Evolutionary conservation across 92 coral and sea anemone species (phyloP).

Genomic region (Porites cylindrica): DNA sequence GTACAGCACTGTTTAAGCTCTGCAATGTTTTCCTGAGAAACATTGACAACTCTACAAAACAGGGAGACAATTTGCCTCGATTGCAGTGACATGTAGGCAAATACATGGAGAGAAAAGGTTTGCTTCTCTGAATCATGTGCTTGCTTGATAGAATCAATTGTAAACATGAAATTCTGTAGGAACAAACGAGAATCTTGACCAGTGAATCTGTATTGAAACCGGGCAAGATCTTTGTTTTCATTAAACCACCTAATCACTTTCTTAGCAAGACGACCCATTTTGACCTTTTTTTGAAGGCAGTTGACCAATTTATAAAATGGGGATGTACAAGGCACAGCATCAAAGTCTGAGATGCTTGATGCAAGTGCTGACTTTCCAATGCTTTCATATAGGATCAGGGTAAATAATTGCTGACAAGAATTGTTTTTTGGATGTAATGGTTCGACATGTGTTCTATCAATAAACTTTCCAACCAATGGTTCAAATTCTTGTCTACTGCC

Average conservation of each 20-base stretch:
- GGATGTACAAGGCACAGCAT: slow-evolving; percentile 37
- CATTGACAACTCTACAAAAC: slow-evolving; percentile 55
- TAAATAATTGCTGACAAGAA: slow-evolving; percentile 53
- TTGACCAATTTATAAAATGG: slow-evolving; percentile 45
- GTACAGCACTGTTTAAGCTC: slow-evolving; percentile 50
- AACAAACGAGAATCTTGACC: slow-evolving; percentile 57
- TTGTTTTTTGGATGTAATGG: slow-evolving; percentile 53
- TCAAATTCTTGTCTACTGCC: slow-evolving; percentile 57
- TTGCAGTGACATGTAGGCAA: slow-evolving; percentile 47
- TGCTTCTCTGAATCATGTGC: slow-evolving; percentile 39
- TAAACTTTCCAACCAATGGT: slow-evolving; percentile 48
- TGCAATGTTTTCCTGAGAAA: slow-evolving; percentile 56
- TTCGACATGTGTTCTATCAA: slow-evolving; percentile 44
- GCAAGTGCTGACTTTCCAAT: slow-evolving; percentile 48
- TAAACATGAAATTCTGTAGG: slow-evolving; percentile 48
- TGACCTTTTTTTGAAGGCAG: slow-evolving; percentile 49
- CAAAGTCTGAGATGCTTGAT: slow-evolving; percentile 40
- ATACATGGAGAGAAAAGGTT: slow-evolving; percentile 45
- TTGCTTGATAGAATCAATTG: slow-evolving; percentile 49
- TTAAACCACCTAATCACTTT: slow-evolving; percentile 53
- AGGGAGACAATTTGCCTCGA: slow-evolving; percentile 55
- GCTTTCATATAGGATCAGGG: slow-evolving; percentile 28
- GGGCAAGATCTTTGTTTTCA: slow-evolving; percentile 40
- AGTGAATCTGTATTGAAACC: slow-evolving; percentile 54
- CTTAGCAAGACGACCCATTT: slow-evolving; percentile 41